Evolutionary conservation across 2,797 vertebrate genomes (phyloP).

Genomic region (Nyctalus aviator): DNA sequence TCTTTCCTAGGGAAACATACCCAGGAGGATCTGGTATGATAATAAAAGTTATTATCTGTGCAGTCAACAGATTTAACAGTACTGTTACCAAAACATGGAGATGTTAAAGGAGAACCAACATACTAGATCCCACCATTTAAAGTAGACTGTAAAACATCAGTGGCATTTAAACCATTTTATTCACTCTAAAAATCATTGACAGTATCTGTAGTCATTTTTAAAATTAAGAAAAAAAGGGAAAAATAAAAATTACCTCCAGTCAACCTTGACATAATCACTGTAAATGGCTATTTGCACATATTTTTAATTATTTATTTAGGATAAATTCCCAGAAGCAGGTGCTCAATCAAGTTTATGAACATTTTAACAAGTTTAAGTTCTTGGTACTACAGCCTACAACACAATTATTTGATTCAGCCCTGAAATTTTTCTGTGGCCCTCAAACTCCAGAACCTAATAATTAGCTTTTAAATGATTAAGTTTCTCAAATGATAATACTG

Average conservation of each 20-base stretch:
- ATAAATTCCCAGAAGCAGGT: constrained; percentile 34
- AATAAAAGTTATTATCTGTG: neutral
- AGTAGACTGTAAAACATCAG: neutral
- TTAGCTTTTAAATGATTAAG: neutral
- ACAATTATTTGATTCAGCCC: neutral
- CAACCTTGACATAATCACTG: neutral
- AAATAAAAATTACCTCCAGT: neutral
- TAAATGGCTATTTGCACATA: neutral
- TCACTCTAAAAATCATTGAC: constrained; percentile 15
- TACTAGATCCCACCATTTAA: neutral
- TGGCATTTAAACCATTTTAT: neutral
- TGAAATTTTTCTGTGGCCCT: constrained; percentile 1
- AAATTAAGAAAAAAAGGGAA: constrained; percentile 8
- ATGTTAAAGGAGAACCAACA: neutral
- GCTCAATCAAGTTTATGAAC: neutral
- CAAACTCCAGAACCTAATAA: neutral
- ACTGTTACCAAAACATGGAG: neutral
- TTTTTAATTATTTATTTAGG: constrained; percentile 39
- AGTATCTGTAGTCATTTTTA: neutral
- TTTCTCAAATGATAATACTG: neutral
- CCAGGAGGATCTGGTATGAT: neutral
- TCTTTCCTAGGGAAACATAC: neutral
- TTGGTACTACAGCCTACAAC: neutral
- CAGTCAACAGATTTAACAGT: neutral
- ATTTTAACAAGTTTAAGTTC: neutral